Conservation (phyloP, 1,140 invertebrate genomes). For the Drosophila funebris region DNA sequence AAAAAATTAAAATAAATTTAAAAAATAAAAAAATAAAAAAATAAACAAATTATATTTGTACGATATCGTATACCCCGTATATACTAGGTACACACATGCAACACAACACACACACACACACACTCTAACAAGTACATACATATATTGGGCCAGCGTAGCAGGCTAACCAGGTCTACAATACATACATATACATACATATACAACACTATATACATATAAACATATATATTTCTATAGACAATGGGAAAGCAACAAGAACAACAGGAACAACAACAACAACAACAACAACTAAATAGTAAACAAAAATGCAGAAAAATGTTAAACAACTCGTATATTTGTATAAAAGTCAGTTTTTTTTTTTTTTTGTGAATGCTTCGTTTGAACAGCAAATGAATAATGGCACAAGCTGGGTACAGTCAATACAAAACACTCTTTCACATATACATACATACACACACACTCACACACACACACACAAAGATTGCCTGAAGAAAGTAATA, state of each 20-base stretch:
- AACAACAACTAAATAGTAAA: slow-evolving; percentile 11
- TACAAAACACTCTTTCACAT: slow-evolving; percentile 15
- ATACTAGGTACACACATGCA: slow-evolving; percentile 5
- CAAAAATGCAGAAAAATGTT: background rate
- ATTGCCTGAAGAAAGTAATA: slow-evolving; percentile 36
- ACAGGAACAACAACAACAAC: slow-evolving; percentile 13
- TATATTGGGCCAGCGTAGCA: slow-evolving; percentile 17
- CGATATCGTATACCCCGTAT: slow-evolving; percentile 22
- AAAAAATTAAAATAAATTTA: background rate
- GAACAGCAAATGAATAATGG: slow-evolving; percentile 4
- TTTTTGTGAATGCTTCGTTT: background rate
- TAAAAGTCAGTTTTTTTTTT: slow-evolving; percentile 33
- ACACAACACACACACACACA: slow-evolving; percentile 27
- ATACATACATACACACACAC: slow-evolving; percentile 31
- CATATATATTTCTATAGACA: slow-evolving; percentile 63
- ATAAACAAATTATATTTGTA: slow-evolving; percentile 29
- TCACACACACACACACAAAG: slow-evolving; percentile 32
- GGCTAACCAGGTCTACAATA: slow-evolving; percentile 41
- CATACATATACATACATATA: slow-evolving; percentile 42
- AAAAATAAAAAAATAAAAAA: background rate
- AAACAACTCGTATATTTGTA: slow-evolving; percentile 48
- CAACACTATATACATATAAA: slow-evolving; percentile 26
- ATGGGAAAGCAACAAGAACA: slow-evolving; percentile 32
- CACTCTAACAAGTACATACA: slow-evolving; percentile 10
- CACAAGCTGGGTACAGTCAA: slow-evolving; percentile 41